These are phyloP conservation scores for Dysmachus trigonus DNA, from an alignment of 2,888 invertebrate genomes.

Conservation along the genomic window DNA sequence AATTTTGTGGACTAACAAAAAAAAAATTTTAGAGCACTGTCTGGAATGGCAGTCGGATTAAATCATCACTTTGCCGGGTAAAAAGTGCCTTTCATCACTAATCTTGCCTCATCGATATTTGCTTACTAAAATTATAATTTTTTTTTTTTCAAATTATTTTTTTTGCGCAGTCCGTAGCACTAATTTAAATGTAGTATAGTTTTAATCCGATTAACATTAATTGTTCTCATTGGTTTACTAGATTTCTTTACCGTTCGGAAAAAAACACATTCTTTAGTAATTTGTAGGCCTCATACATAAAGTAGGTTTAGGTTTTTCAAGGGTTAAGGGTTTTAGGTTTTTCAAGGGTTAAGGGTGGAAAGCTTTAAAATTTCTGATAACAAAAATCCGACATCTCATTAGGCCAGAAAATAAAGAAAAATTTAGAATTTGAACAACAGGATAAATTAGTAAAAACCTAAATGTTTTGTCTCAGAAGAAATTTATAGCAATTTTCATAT, in stretches of 20 bases:
- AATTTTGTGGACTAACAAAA: constrained; percentile 11
- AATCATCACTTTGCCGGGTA: not conserved
- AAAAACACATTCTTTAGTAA: not conserved
- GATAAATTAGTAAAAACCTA: too few species aligned
- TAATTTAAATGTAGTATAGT: not conserved
- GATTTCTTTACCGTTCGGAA: not conserved
- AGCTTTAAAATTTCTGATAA: too few species aligned
- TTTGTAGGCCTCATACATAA: not conserved
- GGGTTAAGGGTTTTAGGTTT: too few species aligned
- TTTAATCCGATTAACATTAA: not conserved
- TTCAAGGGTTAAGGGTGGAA: too few species aligned
- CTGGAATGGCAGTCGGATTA: not conserved
- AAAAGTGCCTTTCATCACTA: constrained; percentile 12
- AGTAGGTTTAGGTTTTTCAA: not conserved
- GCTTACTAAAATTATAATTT: constrained; percentile 5
- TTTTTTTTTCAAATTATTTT: not conserved
- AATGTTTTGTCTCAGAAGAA: too few species aligned
- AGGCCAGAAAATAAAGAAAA: too few species aligned
- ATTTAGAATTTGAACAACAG: too few species aligned
- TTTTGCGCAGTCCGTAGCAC: not conserved
- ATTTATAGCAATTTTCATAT: too few species aligned
- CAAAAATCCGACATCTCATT: too few species aligned
- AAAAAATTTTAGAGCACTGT: not conserved
- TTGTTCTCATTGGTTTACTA: not conserved
- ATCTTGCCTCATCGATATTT: not conserved